Evolutionary conservation across 2,113 vertebrate genomes (phyloP).

Genomic region (Eublepharis macularius): DNA sequence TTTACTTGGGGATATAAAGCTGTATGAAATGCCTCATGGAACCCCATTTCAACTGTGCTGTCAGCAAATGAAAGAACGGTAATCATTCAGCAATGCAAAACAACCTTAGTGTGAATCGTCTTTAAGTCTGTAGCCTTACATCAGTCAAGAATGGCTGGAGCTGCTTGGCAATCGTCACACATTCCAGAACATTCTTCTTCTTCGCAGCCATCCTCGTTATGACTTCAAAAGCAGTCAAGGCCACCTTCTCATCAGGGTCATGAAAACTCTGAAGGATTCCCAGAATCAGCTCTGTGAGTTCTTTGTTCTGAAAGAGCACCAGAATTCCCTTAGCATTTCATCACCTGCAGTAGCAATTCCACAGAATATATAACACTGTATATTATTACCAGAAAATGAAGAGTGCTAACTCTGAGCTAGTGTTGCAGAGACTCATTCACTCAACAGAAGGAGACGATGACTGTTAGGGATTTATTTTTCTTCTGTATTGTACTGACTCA

Average conservation of each 20-base stretch:
- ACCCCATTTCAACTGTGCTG: no score
- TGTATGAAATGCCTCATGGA: no score
- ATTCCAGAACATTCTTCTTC: constrained; percentile 31
- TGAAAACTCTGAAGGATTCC: constrained; percentile 32
- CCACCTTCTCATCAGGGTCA: constrained; percentile 44
- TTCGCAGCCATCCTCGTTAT: background rate
- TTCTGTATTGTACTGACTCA: no score
- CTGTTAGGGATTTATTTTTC: background rate
- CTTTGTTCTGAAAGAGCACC: constrained; percentile 42
- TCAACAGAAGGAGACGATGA: background rate
- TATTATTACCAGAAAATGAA: background rate
- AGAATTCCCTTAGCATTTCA: background rate
- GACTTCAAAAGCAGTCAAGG: constrained; percentile 32
- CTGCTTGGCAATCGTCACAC: constrained; percentile 34
- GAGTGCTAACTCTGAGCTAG: background rate
- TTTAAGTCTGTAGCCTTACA: constrained; percentile 13
- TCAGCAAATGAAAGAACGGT: no score
- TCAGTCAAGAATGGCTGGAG: constrained; percentile 20
- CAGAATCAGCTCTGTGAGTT: constrained; percentile 35
- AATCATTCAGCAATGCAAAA: no score
- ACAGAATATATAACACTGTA: background rate
- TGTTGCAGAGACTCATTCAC: background rate
- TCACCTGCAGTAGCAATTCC: constrained; percentile 27
- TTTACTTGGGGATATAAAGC: no score
- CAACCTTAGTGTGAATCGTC: background rate